phyloP scores from a whole-genome alignment of 2,888 invertebrate species.

The Cremastobaeus sp. region DNA sequence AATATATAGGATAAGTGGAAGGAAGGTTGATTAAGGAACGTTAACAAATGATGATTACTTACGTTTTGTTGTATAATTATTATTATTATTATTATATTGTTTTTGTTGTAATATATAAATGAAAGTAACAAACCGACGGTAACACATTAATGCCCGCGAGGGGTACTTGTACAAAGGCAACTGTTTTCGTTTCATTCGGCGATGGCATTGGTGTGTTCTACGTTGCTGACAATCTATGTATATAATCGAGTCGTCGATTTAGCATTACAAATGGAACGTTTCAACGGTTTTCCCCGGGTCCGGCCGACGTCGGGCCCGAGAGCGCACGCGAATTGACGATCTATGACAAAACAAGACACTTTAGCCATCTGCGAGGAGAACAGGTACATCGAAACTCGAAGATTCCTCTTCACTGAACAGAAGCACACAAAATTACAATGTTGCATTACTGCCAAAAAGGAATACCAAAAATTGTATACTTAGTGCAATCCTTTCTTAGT shows the following conservation, averaged over 20 bases:
- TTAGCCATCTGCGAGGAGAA: slow-evolving; percentile 9
- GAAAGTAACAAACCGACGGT: slow-evolving; percentile 26
- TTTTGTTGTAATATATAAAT: slow-evolving; percentile 28
- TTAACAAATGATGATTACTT: slow-evolving; percentile 56
- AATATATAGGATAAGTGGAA: slow-evolving; percentile 17
- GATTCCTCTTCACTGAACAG: too few relatives aligned
- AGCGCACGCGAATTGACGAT: too few relatives aligned
- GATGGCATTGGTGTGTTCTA: slow-evolving; percentile 50
- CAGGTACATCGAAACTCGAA: too few relatives aligned
- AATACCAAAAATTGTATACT: slow-evolving; percentile 69
- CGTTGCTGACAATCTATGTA: slow-evolving; percentile 48
- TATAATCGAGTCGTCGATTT: slow-evolving; percentile 28
- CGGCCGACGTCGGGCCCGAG: too few relatives aligned
- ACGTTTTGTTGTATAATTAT: slow-evolving; percentile 55
- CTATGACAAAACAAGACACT: too few relatives aligned
- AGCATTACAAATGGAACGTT: slow-evolving; percentile 36
- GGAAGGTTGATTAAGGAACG: slow-evolving; percentile 31
- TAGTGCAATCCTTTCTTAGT: slow-evolving; percentile 64
- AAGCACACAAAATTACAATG: slow-evolving; percentile 9
- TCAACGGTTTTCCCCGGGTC: too few relatives aligned
- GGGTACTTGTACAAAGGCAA: slow-evolving; percentile 24
- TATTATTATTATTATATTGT: too few relatives aligned
- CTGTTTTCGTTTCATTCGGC: slow-evolving; percentile 20
- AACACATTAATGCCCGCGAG: slow-evolving; percentile 45
- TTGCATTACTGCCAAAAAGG: slow-evolving; percentile 60